Evolutionary conservation across 92 coral and sea anemone species (phyloP).

Genomic region (Zoanthus solanderi): DNA sequence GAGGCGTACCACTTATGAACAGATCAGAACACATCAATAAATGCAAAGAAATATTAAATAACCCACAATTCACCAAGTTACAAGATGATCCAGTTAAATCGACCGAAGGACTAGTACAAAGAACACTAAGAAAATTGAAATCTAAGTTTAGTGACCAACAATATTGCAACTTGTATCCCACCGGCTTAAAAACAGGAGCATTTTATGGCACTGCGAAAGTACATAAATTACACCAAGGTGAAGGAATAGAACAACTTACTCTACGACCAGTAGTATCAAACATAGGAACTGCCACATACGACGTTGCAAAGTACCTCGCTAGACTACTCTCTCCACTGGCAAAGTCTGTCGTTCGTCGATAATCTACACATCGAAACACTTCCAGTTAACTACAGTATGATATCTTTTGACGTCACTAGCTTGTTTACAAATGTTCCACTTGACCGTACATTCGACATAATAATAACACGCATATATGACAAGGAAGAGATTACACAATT

Average conservation of each 20-base stretch:
- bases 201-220: not conserved
- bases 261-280: not conserved
- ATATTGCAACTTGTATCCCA: slow-evolving; percentile 22
- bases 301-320: slow-evolving; percentile 1
- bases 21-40: not conserved
- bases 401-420: not conserved
- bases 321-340: not conserved
- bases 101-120: slow-evolving; percentile 13
- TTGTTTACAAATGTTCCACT: slow-evolving; percentile 2
- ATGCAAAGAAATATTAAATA: not conserved
- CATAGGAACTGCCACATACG: slow-evolving; percentile 3
- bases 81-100: not conserved
- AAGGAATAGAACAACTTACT: not conserved
- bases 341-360: not conserved
- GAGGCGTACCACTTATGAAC: not conserved
- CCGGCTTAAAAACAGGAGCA: slow-evolving; percentile 20
- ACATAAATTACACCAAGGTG: not conserved
- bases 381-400: not conserved
- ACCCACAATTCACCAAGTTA: not conserved
- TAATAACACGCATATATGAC: not conserved
- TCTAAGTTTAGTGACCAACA: not conserved
- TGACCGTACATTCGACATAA: not conserved
- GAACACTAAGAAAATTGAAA: not conserved
- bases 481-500: not conserved
- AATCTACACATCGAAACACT: not conserved